A percentile compares a stretch with the other conserved stretches of the same genome.
Evolutionary conservation across 2,888 invertebrate species (phyloP).

Genomic region (Clistopyga incitator): DNA sequence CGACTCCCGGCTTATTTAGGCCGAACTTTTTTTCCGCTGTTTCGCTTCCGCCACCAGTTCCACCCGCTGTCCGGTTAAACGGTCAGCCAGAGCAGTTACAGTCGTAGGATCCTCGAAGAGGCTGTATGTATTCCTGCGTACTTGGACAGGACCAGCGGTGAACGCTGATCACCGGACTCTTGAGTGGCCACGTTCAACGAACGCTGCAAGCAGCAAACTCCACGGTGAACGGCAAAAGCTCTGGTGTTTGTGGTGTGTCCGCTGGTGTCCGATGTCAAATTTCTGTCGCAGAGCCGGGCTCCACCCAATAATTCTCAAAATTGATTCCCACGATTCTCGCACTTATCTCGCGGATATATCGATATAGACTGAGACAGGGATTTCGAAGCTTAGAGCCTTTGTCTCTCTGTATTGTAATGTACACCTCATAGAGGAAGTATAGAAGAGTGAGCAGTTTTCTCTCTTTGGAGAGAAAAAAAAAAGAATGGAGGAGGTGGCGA

Average conservation of each 20-base stretch:
- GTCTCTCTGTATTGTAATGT: constrained; percentile 30
- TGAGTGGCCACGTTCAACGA: not conserved
- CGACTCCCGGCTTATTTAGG: constrained; percentile 54
- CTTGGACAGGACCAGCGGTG: constrained; percentile 9
- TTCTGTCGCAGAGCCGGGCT: constrained; percentile 35
- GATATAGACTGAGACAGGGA: constrained; percentile 5
- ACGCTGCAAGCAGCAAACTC: not conserved
- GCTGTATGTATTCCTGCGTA: constrained; percentile 14
- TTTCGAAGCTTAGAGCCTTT: not conserved
- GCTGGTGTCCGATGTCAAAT: constrained; percentile 60
- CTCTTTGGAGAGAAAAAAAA: not conserved
- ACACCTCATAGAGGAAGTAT: constrained; percentile 14
- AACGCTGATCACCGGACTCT: not conserved
- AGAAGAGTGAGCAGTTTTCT: constrained; percentile 33
- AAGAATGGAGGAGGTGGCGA: constrained; percentile 30
- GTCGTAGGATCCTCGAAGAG: constrained; percentile 27
- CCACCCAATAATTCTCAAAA: constrained; percentile 51
- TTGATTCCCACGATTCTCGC: constrained; percentile 45
- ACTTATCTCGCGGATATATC: constrained; percentile 14
- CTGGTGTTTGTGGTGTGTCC: not conserved
- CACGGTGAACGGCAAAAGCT: not conserved
- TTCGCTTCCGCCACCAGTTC: constrained; percentile 60
- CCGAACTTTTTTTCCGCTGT: constrained; percentile 39
- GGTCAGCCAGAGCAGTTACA: constrained; percentile 44
- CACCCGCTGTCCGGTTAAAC: constrained; percentile 46